Base-by-base conservation (phyloP, 2,888 invertebrate species). In the Acrobasis consociella region DNA sequence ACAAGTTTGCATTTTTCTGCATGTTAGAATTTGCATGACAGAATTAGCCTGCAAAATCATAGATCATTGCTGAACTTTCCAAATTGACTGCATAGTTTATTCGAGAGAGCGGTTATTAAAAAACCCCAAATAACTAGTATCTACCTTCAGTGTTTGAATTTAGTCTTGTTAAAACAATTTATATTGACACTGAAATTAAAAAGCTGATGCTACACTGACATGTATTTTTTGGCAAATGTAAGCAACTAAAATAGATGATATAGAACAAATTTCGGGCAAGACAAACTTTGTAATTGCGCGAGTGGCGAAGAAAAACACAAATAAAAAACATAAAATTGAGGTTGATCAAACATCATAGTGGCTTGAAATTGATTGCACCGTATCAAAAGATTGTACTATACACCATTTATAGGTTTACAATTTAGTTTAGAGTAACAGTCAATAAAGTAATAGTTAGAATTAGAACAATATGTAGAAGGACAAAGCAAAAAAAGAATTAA, bases 31-130 rank as follows among this genome's bases (percentile, higher is more conserved):
- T 56, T 56, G 56, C 42, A 56, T 56, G 56, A 10, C 56, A 42
- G 56, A 56, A 42, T 13, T 56, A 42, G 56, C 17, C 17, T 56
- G 17, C 42, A 56, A 39, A 39, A 42, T 42, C 22, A 42, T 42
- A 55, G 38, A 53, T 68, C 64, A 61, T 65, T 65, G 59, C 58
- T 67, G 11, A 52, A 52, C 31, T 10, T 10, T n/a, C 15, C 49
- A 51, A 51, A 22, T 13, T 13, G n/a, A 46, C 13, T 46, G 46
- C 13, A 46, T 46, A 46, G 46, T 67, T 49, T 67, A 39, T 62
- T 16, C 46, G 52, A 46, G 46, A 46, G 46, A 46, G 46, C 46
- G 13, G n/a, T 31, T 31, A 31, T 31, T 31, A n/a, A 2, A 13
- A 11, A 46, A 1, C 1, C 10, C 1, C 11, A 11, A 46, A 3